Conservation (phyloP, 2,797 vertebrate species). For the Oophaga sylvatica region DNA sequence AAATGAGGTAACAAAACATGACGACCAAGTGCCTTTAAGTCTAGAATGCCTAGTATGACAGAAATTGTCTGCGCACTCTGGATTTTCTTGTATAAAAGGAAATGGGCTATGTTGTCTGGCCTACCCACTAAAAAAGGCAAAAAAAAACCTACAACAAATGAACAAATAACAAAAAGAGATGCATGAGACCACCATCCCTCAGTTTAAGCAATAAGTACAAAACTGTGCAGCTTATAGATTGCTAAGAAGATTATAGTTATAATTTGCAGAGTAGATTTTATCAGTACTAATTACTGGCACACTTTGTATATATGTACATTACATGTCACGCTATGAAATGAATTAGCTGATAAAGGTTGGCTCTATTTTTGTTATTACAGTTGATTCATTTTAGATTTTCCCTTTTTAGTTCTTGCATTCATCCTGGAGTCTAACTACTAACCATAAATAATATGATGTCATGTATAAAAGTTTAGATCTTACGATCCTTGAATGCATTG, state of each 20-base stretch:
- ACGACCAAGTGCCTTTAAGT: too few species aligned
- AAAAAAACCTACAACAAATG: too few species aligned
- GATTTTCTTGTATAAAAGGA: too few species aligned
- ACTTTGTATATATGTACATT: not conserved
- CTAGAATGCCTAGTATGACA: too few species aligned
- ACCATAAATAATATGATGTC: conserved; percentile 2
- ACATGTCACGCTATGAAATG: not conserved
- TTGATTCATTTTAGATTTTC: not conserved
- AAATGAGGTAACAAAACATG: too few species aligned
- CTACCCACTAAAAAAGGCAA: too few species aligned
- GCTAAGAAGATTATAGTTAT: not conserved
- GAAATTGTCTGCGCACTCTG: too few species aligned
- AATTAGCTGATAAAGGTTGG: not conserved
- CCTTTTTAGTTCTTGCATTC: conserved; percentile 10
- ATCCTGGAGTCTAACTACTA: not conserved
- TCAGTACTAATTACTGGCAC: not conserved
- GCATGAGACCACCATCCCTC: too few species aligned
- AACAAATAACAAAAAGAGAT: too few species aligned
- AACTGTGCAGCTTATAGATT: not conserved
- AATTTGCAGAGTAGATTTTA: not conserved
- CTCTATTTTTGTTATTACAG: not conserved
- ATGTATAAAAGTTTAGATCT: conserved; percentile 12
- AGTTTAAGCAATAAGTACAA: too few species aligned
- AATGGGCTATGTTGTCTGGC: too few species aligned
- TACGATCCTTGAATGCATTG: not conserved